These are phyloP conservation scores for Bicyclus anynana DNA, from an alignment of 1,140 invertebrate genomes.

Conservation along the genomic window DNA sequence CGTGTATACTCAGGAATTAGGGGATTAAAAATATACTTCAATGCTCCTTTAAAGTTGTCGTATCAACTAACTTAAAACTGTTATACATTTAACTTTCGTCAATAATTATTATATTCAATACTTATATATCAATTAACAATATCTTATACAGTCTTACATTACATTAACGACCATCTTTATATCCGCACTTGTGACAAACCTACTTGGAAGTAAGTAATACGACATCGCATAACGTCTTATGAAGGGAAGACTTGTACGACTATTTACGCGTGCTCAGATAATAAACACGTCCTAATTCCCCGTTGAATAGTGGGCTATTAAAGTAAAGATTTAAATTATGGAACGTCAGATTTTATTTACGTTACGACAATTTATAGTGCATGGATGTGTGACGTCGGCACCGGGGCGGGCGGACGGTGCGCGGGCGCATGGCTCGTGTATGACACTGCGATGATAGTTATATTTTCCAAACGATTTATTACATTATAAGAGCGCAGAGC, in stretches of 20 bases:
- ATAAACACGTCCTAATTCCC: conserved; percentile 75
- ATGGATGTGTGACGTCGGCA: conserved; percentile 46
- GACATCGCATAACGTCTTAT: conserved; percentile 43
- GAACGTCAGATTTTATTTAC: conserved; percentile 73
- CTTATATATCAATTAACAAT: too few species aligned
- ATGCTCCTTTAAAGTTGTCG: too few species aligned
- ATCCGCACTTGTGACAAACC: not conserved
- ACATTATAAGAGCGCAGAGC: conserved; percentile 67
- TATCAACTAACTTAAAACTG: too few species aligned
- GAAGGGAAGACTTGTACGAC: conserved; percentile 65
- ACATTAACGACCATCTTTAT: not conserved
- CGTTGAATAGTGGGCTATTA: conserved; percentile 70
- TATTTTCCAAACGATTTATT: conserved; percentile 76
- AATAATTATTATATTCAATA: too few species aligned
- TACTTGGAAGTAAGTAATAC: conserved; percentile 41
- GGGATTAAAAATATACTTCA: too few species aligned
- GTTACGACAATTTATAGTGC: conserved; percentile 65
- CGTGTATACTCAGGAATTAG: too few species aligned
- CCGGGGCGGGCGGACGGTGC: conserved; percentile 28
- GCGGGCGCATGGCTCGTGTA: conserved; percentile 53
- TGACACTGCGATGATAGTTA: conserved; percentile 70
- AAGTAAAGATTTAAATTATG: conserved; percentile 75
- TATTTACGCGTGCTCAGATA: conserved; percentile 61
- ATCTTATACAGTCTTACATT: too few species aligned
- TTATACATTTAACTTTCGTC: too few species aligned